Conservation (phyloP, 2,797 vertebrate genomes). For the Lepilemur ruficaudatus region DNA sequence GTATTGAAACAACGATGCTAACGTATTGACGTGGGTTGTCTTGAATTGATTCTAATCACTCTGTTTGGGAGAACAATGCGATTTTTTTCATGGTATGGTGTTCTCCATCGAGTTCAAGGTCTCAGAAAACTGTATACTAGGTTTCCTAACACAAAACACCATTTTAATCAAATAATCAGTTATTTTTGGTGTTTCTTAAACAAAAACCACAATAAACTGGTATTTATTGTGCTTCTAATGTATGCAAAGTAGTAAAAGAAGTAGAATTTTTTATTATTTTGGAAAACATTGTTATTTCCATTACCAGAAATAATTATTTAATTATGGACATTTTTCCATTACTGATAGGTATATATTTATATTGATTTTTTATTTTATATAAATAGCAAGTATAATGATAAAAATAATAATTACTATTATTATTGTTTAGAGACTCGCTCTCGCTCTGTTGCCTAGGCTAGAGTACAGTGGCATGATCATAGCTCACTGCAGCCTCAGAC, state of each 20-base stretch:
- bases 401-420: too few relatives aligned
- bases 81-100: not conserved
- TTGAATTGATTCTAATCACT: not conserved
- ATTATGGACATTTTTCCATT: not conserved
- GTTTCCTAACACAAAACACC: not conserved
- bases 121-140: not conserved
- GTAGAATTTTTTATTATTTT: not conserved
- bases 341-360: not conserved
- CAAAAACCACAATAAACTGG: not conserved
- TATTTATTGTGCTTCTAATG: not conserved
- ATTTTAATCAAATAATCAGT: not conserved
- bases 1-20: not conserved
- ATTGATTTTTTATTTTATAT: not conserved
- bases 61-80: not conserved
- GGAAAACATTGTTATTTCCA: not conserved
- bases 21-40: accelerated
- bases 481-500: too few relatives aligned
- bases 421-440: too few relatives aligned
- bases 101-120: not conserved
- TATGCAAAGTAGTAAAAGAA: not conserved
- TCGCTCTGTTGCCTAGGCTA: too few relatives aligned
- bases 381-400: not conserved
- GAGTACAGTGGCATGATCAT: too few relatives aligned
- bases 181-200: not conserved
- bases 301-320: not conserved